Percentiles rank a stretch among this genome's conserved stretches.
These are phyloP conservation scores for Helicoverpa assulta DNA, from an alignment of 2,888 invertebrate genomes.

Conservation along the genomic window DNA sequence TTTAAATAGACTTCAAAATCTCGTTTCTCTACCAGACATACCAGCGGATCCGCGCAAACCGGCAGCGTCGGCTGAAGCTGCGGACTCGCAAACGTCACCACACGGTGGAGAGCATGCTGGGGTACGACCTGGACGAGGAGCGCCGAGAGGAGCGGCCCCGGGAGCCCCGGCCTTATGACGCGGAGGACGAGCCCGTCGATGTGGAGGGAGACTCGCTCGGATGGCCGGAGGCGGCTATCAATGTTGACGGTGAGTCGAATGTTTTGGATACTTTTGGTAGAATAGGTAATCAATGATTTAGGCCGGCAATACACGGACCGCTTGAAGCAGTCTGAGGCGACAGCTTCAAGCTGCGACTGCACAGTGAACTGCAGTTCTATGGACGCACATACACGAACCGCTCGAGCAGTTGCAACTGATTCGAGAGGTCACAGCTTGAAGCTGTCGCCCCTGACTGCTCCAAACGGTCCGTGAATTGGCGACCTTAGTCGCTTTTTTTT, in stretches of 20 bases:
- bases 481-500: no score
- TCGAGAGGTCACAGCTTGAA: no score
- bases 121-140: conserved; percentile 87
- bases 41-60: conserved; percentile 88
- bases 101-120: conserved; percentile 89
- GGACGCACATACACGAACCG: no score
- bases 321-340: no score
- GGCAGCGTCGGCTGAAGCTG: conserved; percentile 86
- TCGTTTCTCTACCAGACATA: conserved; percentile 76
- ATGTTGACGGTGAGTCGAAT: conserved; percentile 77
- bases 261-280: background rate
- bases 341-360: no score
- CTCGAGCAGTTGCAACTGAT: no score
- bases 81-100: conserved; percentile 89
- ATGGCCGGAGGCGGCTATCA: conserved; percentile 86
- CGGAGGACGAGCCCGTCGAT: conserved; percentile 88
- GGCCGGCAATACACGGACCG: no score
- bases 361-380: no score
- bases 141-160: conserved; percentile 84
- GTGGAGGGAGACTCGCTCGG: conserved; percentile 88
- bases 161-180: conserved; percentile 81
- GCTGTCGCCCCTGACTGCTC: no score
- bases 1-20: no score
- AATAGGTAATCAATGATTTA: no score
- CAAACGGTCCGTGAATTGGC: no score